Conservation (phyloP, 2,113 vertebrate species). For the Azemiops feae region DNA sequence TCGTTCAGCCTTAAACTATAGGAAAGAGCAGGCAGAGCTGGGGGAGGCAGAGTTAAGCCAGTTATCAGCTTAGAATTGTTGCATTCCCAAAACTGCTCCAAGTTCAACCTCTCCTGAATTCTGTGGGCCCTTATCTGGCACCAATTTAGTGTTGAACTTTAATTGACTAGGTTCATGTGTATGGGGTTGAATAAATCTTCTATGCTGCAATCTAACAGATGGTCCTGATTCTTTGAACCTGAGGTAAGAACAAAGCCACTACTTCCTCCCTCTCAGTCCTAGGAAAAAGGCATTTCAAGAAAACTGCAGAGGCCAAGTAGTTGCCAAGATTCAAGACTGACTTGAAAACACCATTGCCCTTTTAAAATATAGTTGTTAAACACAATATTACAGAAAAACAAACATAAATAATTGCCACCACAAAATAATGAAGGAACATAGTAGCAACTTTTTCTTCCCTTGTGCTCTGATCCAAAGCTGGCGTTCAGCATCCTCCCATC, state of each 20-base stretch:
- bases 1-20: not conserved
- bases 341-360: not conserved
- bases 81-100: not conserved
- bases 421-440: not conserved
- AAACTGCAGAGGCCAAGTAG: not conserved
- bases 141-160: not conserved
- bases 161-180: not conserved
- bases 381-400: not conserved
- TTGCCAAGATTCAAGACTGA: not conserved
- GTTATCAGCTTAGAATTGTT: not conserved
- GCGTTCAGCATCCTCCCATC: not conserved
- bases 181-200: not conserved
- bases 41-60: not conserved
- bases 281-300: not conserved
- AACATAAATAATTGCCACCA: not conserved
- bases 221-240: not conserved
- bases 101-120: not conserved
- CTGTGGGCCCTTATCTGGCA: not conserved
- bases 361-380: not conserved
- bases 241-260: not conserved
- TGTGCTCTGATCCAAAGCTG: not conserved
- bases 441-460: not conserved
- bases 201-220: not conserved
- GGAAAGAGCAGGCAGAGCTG: not conserved
- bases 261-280: not conserved